Conservation (phyloP, 2,797 vertebrate genomes). For the Momotus momota region DNA sequence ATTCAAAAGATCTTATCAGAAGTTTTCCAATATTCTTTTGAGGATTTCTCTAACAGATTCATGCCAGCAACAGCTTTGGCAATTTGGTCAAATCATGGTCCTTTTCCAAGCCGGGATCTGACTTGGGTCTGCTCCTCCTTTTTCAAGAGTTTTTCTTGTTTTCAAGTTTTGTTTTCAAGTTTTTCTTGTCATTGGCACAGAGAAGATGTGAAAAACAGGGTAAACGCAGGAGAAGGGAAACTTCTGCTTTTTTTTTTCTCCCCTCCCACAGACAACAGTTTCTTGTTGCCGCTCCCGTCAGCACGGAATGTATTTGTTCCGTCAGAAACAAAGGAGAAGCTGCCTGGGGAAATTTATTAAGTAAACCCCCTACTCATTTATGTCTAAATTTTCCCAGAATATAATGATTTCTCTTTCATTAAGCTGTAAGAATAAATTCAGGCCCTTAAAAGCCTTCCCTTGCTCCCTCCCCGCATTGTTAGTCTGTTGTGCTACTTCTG, state of each 20-base stretch:
- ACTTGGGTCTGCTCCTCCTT: neutral
- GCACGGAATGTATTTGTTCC: neutral
- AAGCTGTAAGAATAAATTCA: neutral
- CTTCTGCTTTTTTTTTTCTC: neutral
- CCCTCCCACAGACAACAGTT: neutral
- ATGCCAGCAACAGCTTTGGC: neutral
- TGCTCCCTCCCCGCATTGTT: neutral
- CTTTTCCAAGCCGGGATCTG: neutral
- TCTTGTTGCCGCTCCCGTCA: neutral
- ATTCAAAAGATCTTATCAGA: neutral
- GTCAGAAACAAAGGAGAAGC: neutral
- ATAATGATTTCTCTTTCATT: neutral
- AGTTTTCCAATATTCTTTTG: neutral
- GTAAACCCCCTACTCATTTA: neutral
- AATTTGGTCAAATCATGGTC: fast-evolving
- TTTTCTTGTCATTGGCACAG: neutral
- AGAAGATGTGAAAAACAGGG: neutral
- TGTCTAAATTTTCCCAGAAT: neutral
- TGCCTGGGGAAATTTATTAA: neutral
- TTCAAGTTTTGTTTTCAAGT: too few species aligned
- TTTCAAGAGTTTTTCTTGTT: neutral
- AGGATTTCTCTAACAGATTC: neutral
- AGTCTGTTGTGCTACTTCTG: neutral
- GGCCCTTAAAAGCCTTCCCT: neutral
- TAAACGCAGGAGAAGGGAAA: neutral